Conservation (phyloP, 2,113 vertebrate species). For the Xyliphius kryptos region DNA sequence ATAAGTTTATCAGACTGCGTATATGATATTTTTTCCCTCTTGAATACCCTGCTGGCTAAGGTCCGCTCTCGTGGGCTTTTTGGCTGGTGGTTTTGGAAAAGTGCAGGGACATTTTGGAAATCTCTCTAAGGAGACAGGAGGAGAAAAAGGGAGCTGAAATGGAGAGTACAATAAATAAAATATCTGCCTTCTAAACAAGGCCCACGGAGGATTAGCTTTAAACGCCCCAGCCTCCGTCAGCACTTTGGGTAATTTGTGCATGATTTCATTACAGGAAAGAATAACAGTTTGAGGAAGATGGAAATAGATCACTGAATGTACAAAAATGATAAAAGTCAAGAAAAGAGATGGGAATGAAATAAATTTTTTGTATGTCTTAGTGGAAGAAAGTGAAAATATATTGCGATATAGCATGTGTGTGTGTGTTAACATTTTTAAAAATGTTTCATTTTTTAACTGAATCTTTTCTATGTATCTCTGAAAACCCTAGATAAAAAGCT, state of each 20-base stretch:
- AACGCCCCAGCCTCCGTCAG: constrained; percentile 64
- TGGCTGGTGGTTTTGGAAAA: constrained; percentile 38
- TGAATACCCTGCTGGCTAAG: no score
- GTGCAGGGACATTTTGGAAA: constrained; percentile 40
- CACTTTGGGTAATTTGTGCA: constrained; percentile 66
- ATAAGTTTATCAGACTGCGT: constrained; percentile 58
- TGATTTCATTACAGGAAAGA: constrained; percentile 67
- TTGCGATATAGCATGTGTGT: no score
- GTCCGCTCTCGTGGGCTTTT: constrained; percentile 52
- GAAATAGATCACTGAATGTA: no score
- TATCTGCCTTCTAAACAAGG: constrained; percentile 61
- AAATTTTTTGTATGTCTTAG: no score
- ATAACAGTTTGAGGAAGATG: constrained; percentile 43
- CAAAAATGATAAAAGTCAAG: no score
- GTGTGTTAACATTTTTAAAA: no score
- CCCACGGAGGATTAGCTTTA: constrained; percentile 67
- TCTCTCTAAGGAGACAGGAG: constrained; percentile 38
- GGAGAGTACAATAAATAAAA: constrained; percentile 56
- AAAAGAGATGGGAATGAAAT: no score
- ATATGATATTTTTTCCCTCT: no score
- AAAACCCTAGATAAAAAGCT: constrained; percentile 1
- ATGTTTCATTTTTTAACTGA: no score
- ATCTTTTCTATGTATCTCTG: not conserved
- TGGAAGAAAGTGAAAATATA: no score
- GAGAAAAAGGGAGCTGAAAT: constrained; percentile 27